A percentile compares a stretch with the other conserved stretches of the same genome.
phyloP scores from a whole-genome alignment of 2,113 vertebrate genomes.

The Arenaria interpres region DNA sequence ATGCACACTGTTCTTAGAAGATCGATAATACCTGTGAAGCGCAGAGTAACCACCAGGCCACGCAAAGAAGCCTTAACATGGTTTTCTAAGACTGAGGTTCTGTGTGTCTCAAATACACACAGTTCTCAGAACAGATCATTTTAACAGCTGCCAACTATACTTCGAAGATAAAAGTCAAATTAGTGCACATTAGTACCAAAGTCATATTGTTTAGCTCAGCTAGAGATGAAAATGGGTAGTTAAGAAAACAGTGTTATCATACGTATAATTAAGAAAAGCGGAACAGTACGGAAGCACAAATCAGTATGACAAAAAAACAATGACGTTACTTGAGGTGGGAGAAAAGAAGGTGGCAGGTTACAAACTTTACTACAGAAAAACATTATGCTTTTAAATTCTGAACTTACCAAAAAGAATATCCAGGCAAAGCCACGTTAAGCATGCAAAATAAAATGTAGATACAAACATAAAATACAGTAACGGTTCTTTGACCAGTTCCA shows the following conservation, averaged over 20 bases:
- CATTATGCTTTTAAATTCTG: constrained; percentile 80
- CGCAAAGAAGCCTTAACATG: constrained; percentile 56
- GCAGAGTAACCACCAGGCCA: constrained; percentile 32
- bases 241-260: constrained; percentile 59
- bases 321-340: constrained; percentile 60
- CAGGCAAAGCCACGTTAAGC: constrained; percentile 99
- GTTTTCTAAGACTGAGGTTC: constrained; percentile 33
- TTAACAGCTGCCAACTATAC: constrained; percentile 64
- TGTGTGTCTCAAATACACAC: constrained; percentile 8
- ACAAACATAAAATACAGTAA: constrained; percentile 93
- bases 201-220: constrained; percentile 42
- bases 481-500: constrained; percentile 81
- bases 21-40: not conserved
- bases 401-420: constrained; percentile 99
- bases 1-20: not conserved
- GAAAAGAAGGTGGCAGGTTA: constrained; percentile 67
- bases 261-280: constrained; percentile 51
- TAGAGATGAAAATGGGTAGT: constrained; percentile 58
- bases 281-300: constrained; percentile 45
- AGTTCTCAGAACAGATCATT: constrained; percentile 22
- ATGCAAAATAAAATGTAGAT: constrained; percentile 96
- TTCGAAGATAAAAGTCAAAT: constrained; percentile 55
- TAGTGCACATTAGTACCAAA: constrained; percentile 74
- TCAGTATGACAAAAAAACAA: constrained; percentile 49
- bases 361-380: constrained; percentile 75